These are phyloP conservation scores for Dastarcus helophoroides DNA, from an alignment of 2,888 invertebrate genomes.

Conservation along the genomic window DNA sequence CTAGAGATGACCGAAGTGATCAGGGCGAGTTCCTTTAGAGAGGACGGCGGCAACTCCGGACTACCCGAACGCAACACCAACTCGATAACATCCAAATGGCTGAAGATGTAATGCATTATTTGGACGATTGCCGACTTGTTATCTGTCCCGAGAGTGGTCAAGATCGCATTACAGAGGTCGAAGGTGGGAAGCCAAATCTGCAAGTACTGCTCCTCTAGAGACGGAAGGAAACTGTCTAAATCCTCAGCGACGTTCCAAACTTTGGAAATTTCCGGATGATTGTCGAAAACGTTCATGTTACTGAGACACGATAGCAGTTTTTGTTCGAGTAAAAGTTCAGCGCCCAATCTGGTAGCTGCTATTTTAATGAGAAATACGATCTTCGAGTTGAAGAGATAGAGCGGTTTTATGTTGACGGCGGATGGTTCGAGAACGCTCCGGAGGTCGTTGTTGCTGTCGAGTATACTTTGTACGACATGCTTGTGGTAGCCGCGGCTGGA, in stretches of 20 bases:
- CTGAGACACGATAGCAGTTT: constrained; percentile 50
- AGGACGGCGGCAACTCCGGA: constrained; percentile 51
- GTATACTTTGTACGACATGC: constrained; percentile 69
- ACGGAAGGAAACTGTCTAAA: constrained; percentile 44
- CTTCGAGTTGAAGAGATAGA: constrained; percentile 82
- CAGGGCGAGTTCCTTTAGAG: constrained; percentile 63
- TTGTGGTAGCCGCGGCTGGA: constrained; percentile 61
- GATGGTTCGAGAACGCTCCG: constrained; percentile 53
- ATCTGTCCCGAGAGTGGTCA: constrained; percentile 71
- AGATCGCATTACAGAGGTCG: constrained; percentile 66
- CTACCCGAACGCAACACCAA: constrained; percentile 60
- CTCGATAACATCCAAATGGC: constrained; percentile 73
- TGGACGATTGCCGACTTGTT: constrained; percentile 75
- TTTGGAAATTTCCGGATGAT: constrained; percentile 55
- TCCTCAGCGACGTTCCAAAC: constrained; percentile 24
- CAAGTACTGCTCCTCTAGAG: constrained; percentile 60
- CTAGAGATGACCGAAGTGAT: constrained; percentile 30
- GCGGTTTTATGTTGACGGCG: constrained; percentile 48
- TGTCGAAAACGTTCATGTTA: constrained; percentile 56
- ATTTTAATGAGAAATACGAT: constrained; percentile 67
- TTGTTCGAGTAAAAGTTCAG: constrained; percentile 50
- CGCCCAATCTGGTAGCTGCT: constrained; percentile 55
- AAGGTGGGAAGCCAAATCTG: constrained; percentile 75
- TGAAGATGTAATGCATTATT: constrained; percentile 67
- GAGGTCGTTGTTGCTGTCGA: constrained; percentile 62